Evolutionary conservation across 2,113 vertebrate species (phyloP).

Genomic region (Sturnus vulgaris): DNA sequence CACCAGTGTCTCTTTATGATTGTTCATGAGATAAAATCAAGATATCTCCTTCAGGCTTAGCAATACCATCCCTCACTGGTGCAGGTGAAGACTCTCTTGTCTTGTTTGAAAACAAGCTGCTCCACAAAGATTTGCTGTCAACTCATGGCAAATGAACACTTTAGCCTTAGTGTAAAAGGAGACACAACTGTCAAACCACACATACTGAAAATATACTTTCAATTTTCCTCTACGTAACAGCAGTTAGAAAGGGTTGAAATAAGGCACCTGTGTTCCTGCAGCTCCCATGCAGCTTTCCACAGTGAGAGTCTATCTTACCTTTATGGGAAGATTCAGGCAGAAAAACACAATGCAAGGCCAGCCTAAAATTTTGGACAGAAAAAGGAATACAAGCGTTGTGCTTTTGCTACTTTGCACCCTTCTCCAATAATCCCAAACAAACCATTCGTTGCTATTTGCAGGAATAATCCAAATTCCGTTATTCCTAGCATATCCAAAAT

Average conservation of each 20-base stretch:
- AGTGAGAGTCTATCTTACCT: background rate
- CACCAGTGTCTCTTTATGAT: background rate
- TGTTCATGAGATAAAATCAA: background rate
- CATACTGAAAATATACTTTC: background rate
- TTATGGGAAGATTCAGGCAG: background rate
- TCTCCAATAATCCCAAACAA: background rate
- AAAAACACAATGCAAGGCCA: background rate
- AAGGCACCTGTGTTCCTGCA: background rate
- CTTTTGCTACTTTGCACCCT: background rate
- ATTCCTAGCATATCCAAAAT: background rate
- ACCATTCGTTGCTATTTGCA: fast-evolving
- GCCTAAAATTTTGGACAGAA: background rate
- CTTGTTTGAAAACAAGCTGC: background rate
- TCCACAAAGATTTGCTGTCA: background rate
- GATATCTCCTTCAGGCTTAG: background rate
- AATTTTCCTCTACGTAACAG: background rate
- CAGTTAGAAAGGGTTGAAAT: background rate
- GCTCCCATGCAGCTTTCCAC: background rate
- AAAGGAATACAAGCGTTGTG: background rate
- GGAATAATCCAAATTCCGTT: background rate
- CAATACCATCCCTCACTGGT: background rate
- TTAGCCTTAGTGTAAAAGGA: background rate
- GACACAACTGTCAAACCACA: background rate
- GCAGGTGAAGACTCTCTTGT: background rate
- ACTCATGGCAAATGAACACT: background rate